phyloP scores from a whole-genome alignment of 2,113 vertebrate genomes.

The Mormyrus iriodes region DNA sequence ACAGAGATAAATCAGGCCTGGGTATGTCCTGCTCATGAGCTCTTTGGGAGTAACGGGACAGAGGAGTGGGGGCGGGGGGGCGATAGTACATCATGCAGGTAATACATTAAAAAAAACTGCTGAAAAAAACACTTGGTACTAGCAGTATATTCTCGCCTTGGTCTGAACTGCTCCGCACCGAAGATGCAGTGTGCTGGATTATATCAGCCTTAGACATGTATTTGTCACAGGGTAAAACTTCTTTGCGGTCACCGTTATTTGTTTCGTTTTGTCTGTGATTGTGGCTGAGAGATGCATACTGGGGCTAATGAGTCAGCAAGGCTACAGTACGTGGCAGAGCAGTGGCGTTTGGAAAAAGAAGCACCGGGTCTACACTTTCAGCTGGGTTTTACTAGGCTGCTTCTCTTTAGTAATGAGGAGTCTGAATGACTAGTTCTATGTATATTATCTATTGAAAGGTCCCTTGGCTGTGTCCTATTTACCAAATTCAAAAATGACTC shows the following conservation, averaged over 20 bases:
- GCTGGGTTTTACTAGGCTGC: neutral
- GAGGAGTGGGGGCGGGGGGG: neutral
- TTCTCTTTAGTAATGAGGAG: neutral
- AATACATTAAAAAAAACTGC: neutral
- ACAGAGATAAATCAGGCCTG: conserved; percentile 11
- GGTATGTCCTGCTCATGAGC: neutral
- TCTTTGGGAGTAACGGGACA: neutral
- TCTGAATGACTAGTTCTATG: neutral
- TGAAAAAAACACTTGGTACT: neutral
- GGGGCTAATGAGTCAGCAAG: neutral
- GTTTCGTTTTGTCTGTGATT: neutral
- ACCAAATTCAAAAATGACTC: neutral
- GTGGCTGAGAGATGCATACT: neutral
- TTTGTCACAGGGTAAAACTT: neutral
- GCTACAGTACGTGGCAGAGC: neutral
- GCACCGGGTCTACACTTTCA: neutral
- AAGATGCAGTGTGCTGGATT: neutral
- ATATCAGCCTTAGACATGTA: neutral
- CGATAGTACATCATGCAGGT: neutral
- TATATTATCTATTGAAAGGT: neutral
- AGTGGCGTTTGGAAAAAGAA: neutral
- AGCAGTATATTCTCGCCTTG: neutral
- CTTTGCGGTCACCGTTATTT: neutral
- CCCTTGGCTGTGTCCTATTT: neutral
- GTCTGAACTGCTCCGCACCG: neutral